Base-by-base conservation (phyloP, 2,113 vertebrate genomes). In the Spilogale gracilis region DNA sequence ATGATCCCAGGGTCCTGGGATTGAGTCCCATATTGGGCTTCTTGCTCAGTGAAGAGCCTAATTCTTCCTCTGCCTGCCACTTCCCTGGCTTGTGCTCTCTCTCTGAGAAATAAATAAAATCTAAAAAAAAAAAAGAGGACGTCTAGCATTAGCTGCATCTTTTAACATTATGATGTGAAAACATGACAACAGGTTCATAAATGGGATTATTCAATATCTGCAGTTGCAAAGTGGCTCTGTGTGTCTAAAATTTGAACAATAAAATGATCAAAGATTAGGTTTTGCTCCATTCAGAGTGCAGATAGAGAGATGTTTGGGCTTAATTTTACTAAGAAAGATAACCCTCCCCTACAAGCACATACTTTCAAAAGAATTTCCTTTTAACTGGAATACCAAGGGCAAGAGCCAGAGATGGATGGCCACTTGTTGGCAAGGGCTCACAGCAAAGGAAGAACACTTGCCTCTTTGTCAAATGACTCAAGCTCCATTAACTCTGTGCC, bases 301-400 rank as follows among this genome's bases (percentile, higher is more conserved):
- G 89, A 97, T 96, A 71, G 76, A 95, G n/a, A 95, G 45, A 69
- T 43, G 54, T 60, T 58, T 93, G 71, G 13, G 9, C 96, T 84
- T 78, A 60, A 63, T 92, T 94, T 78, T 89, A 78, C 21, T 94
- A 30, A 86, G 78, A 95, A 95, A 76, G 45, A 84, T 48, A 84
- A 85, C 38, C 43, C 4, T 48, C 67, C 21, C 23, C 7, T 52
- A 63, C 13, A 83, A 81, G 5, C 13, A 50, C 52, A 32, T n/a
- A 32, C 52, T 95, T 84, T 88, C 32, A 45, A 61, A 80, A 94
- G 12, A 89, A 69, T 1, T 16, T 93, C 30, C 16, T 96, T 93
- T 69, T 89, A 78, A 5, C 20, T 93, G 13, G 38, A 65, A 78
- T 16, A 78, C 9, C 7, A 65, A 86, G 65, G 38, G 13, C 30